Percentiles rank a stretch among this genome's conserved stretches.
These are phyloP conservation scores for Ctenopoma multispine DNA, from an alignment of 2,797 vertebrate genomes.

Conservation along the genomic window DNA sequence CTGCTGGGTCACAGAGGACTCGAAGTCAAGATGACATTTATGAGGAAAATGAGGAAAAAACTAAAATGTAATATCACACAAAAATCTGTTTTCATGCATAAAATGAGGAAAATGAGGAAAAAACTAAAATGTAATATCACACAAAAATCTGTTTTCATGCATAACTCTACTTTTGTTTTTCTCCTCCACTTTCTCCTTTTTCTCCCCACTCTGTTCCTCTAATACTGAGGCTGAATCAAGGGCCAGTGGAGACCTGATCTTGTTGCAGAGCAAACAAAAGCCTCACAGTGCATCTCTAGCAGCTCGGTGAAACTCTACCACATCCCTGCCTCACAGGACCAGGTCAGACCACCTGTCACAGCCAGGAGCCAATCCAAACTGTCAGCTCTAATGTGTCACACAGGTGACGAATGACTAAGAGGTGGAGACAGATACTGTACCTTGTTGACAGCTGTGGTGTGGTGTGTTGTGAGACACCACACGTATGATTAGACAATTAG, in stretches of 20 bases:
- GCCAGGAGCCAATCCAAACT: conserved; percentile 6
- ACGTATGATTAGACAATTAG: background rate
- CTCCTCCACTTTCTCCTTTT: background rate
- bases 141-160: background rate
- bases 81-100: too few species aligned
- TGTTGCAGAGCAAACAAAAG: conserved; percentile 61
- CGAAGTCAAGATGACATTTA: background rate
- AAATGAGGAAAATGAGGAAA: background rate
- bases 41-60: background rate
- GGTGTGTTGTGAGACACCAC: background rate
- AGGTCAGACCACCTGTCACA: conserved; percentile 15
- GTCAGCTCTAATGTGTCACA: background rate
- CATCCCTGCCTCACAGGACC: conserved; percentile 13
- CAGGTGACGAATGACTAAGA: background rate
- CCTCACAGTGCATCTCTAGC: conserved; percentile 30
- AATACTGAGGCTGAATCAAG: background rate
- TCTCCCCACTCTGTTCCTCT: conserved; percentile 1
- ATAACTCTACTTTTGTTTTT: background rate
- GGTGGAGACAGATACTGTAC: conserved; percentile 9
- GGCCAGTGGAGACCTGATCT: conserved; percentile 41
- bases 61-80: background rate
- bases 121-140: background rate
- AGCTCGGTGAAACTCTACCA: conserved; percentile 48
- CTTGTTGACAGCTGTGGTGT: conserved; percentile 1
- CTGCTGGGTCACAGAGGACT: background rate